Evolutionary conservation across 2,113 vertebrate species (phyloP).

Genomic region (Empidonax traillii): DNA sequence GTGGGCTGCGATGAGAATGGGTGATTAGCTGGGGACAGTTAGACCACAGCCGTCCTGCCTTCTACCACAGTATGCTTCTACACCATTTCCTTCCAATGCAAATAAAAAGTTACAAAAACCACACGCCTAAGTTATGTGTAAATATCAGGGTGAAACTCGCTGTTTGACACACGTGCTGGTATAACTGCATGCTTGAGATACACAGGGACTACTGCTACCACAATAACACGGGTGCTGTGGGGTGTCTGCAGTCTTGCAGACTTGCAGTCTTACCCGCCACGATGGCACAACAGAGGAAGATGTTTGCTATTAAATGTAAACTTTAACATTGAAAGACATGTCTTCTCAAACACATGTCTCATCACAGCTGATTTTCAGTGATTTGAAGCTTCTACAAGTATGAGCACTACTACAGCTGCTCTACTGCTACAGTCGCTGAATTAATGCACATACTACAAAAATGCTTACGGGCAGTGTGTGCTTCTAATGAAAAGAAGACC

Average conservation of each 20-base stretch:
- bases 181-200: background rate
- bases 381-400: background rate
- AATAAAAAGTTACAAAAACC: background rate
- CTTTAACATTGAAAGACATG: background rate
- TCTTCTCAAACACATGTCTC: background rate
- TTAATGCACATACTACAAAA: background rate
- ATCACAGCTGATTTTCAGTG: background rate
- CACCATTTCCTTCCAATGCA: conserved; percentile 24
- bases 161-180: accelerated
- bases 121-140: background rate
- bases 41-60: conserved; percentile 58
- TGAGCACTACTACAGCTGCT: background rate
- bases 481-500: background rate
- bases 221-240: background rate
- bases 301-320: background rate
- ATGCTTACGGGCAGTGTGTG: background rate
- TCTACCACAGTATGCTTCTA: background rate
- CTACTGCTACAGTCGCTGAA: background rate
- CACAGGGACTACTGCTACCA: background rate
- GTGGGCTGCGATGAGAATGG: background rate
- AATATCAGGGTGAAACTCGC: background rate
- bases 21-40: conserved; percentile 60
- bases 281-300: background rate
- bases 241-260: background rate
- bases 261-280: background rate